Conservation (phyloP, 2,888 invertebrate species). For the Mythimna lalbum region DNA sequence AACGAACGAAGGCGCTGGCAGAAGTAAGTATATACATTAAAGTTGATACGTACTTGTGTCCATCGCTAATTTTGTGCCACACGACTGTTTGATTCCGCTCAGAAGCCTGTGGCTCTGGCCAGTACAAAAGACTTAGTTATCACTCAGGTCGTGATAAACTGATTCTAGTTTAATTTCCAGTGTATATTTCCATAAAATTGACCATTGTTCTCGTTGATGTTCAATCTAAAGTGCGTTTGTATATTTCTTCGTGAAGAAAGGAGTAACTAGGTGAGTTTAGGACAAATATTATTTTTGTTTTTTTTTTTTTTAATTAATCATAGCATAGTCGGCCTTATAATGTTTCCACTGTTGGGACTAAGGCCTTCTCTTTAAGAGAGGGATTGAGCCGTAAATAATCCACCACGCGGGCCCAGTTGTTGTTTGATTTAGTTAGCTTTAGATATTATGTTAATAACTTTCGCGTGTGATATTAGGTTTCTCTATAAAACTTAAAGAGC, state of each 20-base stretch:
- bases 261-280: conserved; percentile 19
- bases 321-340: no score
- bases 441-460: background rate
- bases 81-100: conserved; percentile 15
- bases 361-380: no score
- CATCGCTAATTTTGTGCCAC: conserved; percentile 33
- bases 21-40: no score
- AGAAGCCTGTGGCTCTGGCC: background rate
- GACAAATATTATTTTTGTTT: background rate
- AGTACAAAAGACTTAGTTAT: background rate
- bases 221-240: conserved; percentile 9
- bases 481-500: no score
- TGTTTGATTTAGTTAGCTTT: no score
- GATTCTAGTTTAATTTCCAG: conserved; percentile 20
- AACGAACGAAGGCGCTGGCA: no score
- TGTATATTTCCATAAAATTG: conserved; percentile 57
- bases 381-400: no score
- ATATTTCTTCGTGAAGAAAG: background rate
- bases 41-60: no score
- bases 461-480: background rate
- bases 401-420: no score
- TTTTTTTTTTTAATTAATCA: no score
- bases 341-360: no score
- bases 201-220: conserved; percentile 52
- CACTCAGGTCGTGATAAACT: conserved; percentile 1